Evolutionary conservation across 2,888 invertebrate species (phyloP).

Genomic region (Caenorhabditis virilis): DNA sequence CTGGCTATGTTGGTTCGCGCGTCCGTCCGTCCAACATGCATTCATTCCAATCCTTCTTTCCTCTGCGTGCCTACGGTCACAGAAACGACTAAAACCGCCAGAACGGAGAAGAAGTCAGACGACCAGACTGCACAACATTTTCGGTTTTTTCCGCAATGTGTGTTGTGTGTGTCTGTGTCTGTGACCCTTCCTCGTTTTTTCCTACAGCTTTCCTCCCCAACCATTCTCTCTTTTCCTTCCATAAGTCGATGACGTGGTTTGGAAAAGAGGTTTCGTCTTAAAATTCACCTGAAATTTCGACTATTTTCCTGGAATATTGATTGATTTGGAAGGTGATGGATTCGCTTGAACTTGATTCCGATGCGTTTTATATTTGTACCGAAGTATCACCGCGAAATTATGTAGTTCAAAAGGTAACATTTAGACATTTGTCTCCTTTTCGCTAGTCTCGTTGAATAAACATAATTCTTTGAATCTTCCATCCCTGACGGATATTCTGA

Average conservation of each 20-base stretch:
- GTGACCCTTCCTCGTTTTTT: too few relatives aligned
- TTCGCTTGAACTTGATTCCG: constrained; percentile 50
- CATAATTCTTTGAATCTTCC: constrained; percentile 3
- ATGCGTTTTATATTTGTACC: constrained; percentile 74
- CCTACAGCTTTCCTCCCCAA: neutral
- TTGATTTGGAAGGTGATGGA: too few relatives aligned
- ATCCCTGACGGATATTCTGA: neutral
- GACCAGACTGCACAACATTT: too few relatives aligned
- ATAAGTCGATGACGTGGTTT: constrained; percentile 5
- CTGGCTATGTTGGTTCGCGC: too few relatives aligned
- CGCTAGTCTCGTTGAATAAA: neutral
- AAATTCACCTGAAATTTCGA: neutral
- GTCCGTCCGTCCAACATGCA: too few relatives aligned
- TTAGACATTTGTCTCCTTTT: neutral
- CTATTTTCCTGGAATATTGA: too few relatives aligned
- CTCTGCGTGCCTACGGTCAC: too few relatives aligned
- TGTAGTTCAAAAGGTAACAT: constrained; percentile 76
- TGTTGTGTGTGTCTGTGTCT: too few relatives aligned
- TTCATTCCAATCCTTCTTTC: too few relatives aligned
- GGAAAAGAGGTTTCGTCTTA: neutral
- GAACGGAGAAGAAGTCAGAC: too few relatives aligned
- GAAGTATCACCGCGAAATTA: constrained; percentile 76
- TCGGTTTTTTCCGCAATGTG: too few relatives aligned
- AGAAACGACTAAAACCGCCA: too few relatives aligned
- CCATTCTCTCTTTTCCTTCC: constrained; percentile 1